These are phyloP conservation scores for Slavum lentiscoides DNA, from an alignment of 2,888 invertebrate genomes.

Conservation along the genomic window DNA sequence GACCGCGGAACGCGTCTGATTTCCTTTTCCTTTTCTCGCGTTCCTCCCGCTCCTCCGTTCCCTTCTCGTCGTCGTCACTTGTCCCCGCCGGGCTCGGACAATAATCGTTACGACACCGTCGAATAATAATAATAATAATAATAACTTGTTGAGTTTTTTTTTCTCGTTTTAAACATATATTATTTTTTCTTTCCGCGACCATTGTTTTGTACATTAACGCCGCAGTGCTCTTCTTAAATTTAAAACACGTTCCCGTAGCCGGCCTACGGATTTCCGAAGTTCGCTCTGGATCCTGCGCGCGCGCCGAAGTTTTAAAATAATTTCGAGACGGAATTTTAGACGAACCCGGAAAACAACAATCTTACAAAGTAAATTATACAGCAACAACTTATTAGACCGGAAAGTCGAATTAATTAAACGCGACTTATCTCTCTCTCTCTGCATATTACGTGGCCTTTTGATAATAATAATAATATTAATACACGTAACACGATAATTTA, in stretches of 20 bases:
- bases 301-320: background rate
- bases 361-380: slow-evolving; percentile 29
- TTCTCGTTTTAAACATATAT: too few species aligned
- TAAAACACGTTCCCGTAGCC: background rate
- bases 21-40: background rate
- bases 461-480: slow-evolving; percentile 11
- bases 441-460: slow-evolving; percentile 18
- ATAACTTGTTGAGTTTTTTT: slow-evolving; percentile 39
- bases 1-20: slow-evolving; percentile 43
- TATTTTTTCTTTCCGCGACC: background rate
- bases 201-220: slow-evolving; percentile 26
- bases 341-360: slow-evolving; percentile 1
- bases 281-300: too few species aligned
- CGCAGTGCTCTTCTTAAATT: background rate
- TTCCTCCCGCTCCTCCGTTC: slow-evolving; percentile 17
- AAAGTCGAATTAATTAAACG: slow-evolving; percentile 41
- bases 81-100: slow-evolving; percentile 21
- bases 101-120: slow-evolving; percentile 42
- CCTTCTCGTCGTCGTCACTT: slow-evolving; percentile 12
- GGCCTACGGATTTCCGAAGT: slow-evolving; percentile 18
- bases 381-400: slow-evolving; percentile 40
- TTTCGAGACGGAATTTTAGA: slow-evolving; percentile 6
- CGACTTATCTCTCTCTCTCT: slow-evolving; percentile 9
- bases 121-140: slow-evolving; percentile 25
- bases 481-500: background rate